Evolutionary conservation across 2,797 vertebrate genomes (phyloP).

Genomic region (Alca torda): DNA sequence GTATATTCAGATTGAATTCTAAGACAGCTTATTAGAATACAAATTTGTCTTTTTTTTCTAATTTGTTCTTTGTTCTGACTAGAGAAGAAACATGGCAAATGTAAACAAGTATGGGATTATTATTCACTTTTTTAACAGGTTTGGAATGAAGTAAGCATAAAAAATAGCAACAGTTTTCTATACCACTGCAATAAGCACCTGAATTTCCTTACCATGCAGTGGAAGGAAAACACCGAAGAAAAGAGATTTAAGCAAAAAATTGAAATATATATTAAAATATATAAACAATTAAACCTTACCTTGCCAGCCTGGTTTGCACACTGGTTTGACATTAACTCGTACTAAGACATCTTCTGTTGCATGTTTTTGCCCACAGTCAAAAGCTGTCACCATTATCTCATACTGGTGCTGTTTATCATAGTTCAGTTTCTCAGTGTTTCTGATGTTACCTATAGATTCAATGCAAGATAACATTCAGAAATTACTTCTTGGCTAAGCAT

Average conservation of each 20-base stretch:
- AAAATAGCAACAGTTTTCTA: not conserved
- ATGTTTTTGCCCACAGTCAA: conserved; percentile 93
- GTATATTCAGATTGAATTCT: not conserved
- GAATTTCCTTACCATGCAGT: not conserved
- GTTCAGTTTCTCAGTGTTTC: conserved; percentile 93
- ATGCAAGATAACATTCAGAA: not conserved
- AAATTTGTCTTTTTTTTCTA: not conserved
- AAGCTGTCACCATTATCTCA: conserved; percentile 92
- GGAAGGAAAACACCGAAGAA: not conserved
- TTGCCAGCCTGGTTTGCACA: conserved; percentile 98
- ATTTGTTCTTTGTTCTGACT: not conserved
- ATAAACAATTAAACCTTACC: conserved; percentile 75
- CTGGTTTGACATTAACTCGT: conserved; percentile 90
- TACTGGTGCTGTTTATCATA: conserved; percentile 90
- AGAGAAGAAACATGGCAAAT: not conserved
- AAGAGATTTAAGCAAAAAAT: not conserved
- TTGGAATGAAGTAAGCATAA: not conserved
- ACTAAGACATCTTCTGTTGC: conserved; percentile 86
- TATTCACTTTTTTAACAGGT: not conserved
- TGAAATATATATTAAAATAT: not conserved
- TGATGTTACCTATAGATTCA: conserved; percentile 87
- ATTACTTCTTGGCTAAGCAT: not conserved
- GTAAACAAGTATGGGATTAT: not conserved
- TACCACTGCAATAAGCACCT: not conserved
- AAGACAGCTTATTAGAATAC: not conserved